Evolutionary conservation across 2,888 invertebrate species (phyloP).

Genomic region (Ectemnius lituratus): DNA sequence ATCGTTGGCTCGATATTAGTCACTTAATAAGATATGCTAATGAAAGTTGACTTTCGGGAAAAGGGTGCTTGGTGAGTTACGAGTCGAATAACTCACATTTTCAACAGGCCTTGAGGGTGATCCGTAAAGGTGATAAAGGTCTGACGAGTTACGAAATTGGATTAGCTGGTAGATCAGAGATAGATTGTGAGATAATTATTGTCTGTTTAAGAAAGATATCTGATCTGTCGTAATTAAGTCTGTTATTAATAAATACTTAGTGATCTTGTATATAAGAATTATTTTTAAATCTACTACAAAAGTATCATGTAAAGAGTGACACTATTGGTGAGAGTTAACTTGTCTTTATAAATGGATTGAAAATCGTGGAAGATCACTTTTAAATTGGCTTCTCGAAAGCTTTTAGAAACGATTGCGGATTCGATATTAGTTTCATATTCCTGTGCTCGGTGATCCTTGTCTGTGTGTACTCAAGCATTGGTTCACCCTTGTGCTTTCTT

Average conservation of each 20-base stretch:
- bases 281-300: too few relatives aligned
- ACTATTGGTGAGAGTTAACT: conserved; percentile 14
- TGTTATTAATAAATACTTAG: too few relatives aligned
- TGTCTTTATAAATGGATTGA: conserved; percentile 57
- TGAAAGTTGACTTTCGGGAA: too few relatives aligned
- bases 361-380: conserved; percentile 58
- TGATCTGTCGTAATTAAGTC: not conserved
- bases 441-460: conserved; percentile 19
- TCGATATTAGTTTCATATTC: conserved; percentile 59
- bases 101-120: not conserved
- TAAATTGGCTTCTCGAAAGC: conserved; percentile 59
- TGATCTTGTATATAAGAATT: too few relatives aligned
- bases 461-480: conserved; percentile 29
- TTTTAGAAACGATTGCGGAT: conserved; percentile 56
- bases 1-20: conserved; percentile 15
- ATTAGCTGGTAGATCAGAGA: not conserved
- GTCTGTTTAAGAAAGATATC: not conserved
- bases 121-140: not conserved
- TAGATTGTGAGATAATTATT: not conserved
- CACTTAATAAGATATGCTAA: too few relatives aligned
- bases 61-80: too few relatives aligned
- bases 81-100: too few relatives aligned
- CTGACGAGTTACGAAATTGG: not conserved
- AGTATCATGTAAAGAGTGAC: too few relatives aligned
- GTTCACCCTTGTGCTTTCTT: conserved; percentile 26